Conservation (phyloP, 2,888 invertebrate genomes). For the Meloe dianella region DNA sequence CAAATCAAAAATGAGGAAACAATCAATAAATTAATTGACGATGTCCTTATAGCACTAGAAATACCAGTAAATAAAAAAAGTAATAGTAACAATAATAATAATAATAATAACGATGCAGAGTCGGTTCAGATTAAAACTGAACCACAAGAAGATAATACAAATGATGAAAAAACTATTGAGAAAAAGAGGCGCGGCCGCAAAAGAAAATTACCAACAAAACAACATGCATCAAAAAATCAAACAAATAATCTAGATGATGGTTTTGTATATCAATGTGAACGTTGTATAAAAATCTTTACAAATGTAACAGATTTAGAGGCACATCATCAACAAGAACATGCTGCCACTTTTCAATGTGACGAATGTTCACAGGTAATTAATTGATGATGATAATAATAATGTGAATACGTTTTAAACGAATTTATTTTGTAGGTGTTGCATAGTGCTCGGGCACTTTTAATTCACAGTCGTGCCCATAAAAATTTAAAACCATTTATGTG, state of each 20-base stretch:
- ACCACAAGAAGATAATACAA: slow-evolving; percentile 29
- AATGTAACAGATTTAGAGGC: slow-evolving; percentile 51
- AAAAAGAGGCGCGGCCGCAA: slow-evolving; percentile 54
- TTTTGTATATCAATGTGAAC: slow-evolving; percentile 58
- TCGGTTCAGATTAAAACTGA: slow-evolving; percentile 36
- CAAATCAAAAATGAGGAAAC: slow-evolving; percentile 49
- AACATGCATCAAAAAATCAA: slow-evolving; percentile 39
- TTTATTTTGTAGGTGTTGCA: slow-evolving; percentile 50
- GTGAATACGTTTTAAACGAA: background rate
- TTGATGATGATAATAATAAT: background rate
- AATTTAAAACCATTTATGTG: slow-evolving; percentile 63
- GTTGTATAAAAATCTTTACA: slow-evolving; percentile 53
- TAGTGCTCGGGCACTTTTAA: slow-evolving; percentile 56
- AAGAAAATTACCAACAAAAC: slow-evolving; percentile 50
- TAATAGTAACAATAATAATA: slow-evolving; percentile 25
- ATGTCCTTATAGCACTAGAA: slow-evolving; percentile 54
- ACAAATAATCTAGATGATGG: slow-evolving; percentile 46
- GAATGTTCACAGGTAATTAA: slow-evolving; percentile 56
- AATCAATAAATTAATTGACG: slow-evolving; percentile 55
- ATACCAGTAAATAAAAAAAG: slow-evolving; percentile 43
- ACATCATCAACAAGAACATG: slow-evolving; percentile 56
- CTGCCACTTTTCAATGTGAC: slow-evolving; percentile 57
- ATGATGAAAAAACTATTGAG: slow-evolving; percentile 33
- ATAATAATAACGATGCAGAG: slow-evolving; percentile 27
- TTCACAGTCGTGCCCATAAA: slow-evolving; percentile 58